A percentile compares a stretch with the other conserved stretches of the same genome.
Evolutionary conservation across 2,888 invertebrate species (phyloP).

Genomic region (Aproaerema taeniolella): DNA sequence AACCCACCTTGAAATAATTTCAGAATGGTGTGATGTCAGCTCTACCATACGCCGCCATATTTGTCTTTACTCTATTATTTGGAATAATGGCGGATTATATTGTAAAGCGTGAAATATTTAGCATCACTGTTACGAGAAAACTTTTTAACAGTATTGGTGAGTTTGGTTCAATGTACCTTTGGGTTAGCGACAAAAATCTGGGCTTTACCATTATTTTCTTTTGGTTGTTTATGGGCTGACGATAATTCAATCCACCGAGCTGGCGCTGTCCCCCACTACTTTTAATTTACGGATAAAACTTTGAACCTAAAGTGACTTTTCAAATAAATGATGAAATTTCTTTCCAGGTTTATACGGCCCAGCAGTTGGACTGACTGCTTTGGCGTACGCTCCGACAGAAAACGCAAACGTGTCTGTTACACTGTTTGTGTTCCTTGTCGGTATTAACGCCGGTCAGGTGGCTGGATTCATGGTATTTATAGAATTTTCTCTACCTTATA

Average conservation of each 20-base stretch:
- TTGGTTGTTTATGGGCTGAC: neutral
- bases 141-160: conserved; percentile 4
- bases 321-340: neutral
- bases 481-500: neutral
- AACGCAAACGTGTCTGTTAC: conserved; percentile 76
- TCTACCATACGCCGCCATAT: neutral
- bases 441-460: conserved; percentile 83
- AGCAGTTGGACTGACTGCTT: conserved; percentile 79
- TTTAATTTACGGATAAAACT: no score
- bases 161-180: no score
- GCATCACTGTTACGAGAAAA: conserved; percentile 1
- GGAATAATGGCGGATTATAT: neutral
- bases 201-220: neutral
- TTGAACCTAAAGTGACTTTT: neutral
- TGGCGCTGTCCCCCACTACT: no score
- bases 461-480: conserved; percentile 80
- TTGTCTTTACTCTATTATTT: neutral
- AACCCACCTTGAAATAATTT: neutral
- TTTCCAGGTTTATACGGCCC: conserved; percentile 80
- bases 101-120: neutral
- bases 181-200: no score
- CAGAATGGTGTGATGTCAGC: conserved; percentile 6
- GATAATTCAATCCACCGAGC: no score
- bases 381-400: conserved; percentile 71
- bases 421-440: conserved; percentile 82